Base-by-base conservation (phyloP, 2,888 invertebrate species). In the Amiota communis region DNA sequence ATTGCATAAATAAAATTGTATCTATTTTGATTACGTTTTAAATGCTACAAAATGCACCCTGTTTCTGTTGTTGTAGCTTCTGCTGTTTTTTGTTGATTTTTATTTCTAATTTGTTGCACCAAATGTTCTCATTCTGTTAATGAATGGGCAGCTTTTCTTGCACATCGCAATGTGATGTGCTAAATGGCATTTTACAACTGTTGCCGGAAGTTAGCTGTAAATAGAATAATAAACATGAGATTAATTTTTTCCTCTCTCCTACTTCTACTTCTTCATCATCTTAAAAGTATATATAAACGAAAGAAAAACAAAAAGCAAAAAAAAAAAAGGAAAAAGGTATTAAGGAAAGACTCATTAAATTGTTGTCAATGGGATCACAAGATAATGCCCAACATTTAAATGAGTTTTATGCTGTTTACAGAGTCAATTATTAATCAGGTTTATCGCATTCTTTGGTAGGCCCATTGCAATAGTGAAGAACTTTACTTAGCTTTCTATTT, bases 141-240 rank as follows among this genome's bases (percentile, higher is more conserved):
- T 63, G 65, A 23, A 53, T 68, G 67, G 20, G 8, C 36, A 36
- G 36, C 36, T 36, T 36, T n/a, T 36, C 36, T 36, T 36, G 36
- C 36, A 36, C 36, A 36, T 36, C 36, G 36, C 36, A 36, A 47
- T 51, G 23, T 51, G 20, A 20, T 53, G 13, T 53, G 17, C 51
- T 68, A 68, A 68, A 51, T 68, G 67, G 53, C 46, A 48, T 49
- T 65, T 65, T 65, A 49, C 85, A 85, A 84, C 85, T 83, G 84
- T 20, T 75, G 79, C 82, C 82, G 78, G 84, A 85, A 78, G 77
- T 83, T 72, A 47, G 70, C 83, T 83, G 85, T 76, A 83, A 84
- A 77, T 79, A 78, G 75, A 82, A 78, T 76, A 78, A 76, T 77
- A 74, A 82, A 79, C 76, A 85, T 80, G 74, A 53, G 15, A 13